Conservation (phyloP, 1,140 invertebrate species). For the Drosophila malerkotliana region DNA sequence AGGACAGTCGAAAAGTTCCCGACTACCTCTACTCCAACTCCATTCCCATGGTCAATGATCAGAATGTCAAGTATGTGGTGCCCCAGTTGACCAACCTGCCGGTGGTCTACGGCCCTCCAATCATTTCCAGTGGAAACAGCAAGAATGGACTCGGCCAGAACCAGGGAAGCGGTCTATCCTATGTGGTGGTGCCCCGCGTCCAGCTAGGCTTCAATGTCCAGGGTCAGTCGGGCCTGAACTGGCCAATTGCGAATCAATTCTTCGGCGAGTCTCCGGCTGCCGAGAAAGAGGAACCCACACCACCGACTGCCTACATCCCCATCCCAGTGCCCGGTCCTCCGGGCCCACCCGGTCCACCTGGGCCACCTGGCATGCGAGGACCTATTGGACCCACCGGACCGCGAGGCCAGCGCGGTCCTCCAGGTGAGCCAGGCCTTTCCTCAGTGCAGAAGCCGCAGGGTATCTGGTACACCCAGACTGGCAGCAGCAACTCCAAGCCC, state of each 20-base stretch:
- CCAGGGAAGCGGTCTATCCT: conserved; percentile 28
- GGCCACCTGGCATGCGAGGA: conserved; percentile 55
- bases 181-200: conserved; percentile 55
- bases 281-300: conserved; percentile 53
- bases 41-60: conserved; percentile 72
- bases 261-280: conserved; percentile 3
- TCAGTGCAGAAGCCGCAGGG: conserved; percentile 38
- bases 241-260: conserved; percentile 35
- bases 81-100: conserved; percentile 60
- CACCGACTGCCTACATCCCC: conserved; percentile 44
- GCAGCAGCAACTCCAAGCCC: conserved; percentile 44
- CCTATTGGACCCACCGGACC: conserved; percentile 44
- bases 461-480: conserved; percentile 59
- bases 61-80: conserved; percentile 68
- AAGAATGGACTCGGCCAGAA: conserved; percentile 28
- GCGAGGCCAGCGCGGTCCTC: conserved; percentile 44
- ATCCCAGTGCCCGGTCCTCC: conserved; percentile 60
- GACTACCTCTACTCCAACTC: conserved; percentile 75
- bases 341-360: conserved; percentile 63
- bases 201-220: conserved; percentile 68
- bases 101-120: conserved; percentile 53
- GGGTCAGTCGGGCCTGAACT: conserved; percentile 52
- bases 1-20: conserved; percentile 72
- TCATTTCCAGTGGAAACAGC: conserved; percentile 17
- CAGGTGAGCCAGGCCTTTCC: conserved; percentile 17